A percentile compares a stretch with the other conserved stretches of the same genome.
These are phyloP conservation scores for Muscina levida DNA, from an alignment of 2,888 invertebrate genomes.

Conservation along the genomic window DNA sequence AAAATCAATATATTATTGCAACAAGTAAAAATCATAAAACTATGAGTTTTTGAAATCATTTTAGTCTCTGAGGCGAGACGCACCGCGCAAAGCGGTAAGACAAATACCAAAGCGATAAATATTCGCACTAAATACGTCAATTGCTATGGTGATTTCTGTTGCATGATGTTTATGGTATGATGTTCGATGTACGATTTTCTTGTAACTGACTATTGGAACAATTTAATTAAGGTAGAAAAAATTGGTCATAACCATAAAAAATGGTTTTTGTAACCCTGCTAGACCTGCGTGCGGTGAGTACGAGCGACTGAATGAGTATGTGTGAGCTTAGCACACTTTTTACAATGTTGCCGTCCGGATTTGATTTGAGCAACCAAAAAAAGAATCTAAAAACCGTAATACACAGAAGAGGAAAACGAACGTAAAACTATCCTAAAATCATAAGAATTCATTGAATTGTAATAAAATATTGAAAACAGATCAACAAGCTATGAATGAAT, in stretches of 20 bases:
- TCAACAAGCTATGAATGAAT: conserved; percentile 20
- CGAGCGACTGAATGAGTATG: not conserved
- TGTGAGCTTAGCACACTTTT: conserved; percentile 44
- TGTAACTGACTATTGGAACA: conserved; percentile 54
- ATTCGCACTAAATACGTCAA: conserved; percentile 50
- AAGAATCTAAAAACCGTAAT: too few relatives aligned
- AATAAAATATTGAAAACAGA: too few relatives aligned
- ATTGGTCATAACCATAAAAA: conserved; percentile 52
- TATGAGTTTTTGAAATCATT: too few relatives aligned
- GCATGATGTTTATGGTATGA: conserved; percentile 41
- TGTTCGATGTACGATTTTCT: conserved; percentile 29
- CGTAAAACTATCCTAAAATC: conserved; percentile 9
- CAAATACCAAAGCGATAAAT: conserved; percentile 33
- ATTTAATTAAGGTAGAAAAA: conserved; percentile 61
- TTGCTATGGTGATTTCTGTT: conserved; percentile 46
- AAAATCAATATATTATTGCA: conserved; percentile 44
- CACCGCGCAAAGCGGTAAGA: not conserved
- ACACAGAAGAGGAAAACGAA: not conserved
- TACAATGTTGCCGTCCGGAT: conserved; percentile 28
- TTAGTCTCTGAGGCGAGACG: not conserved
- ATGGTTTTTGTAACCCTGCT: not conserved
- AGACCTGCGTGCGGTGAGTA: not conserved
- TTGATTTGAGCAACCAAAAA: conserved; percentile 44
- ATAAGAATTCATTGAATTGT: conserved; percentile 18
- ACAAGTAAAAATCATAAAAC: conserved; percentile 36